Conservation (phyloP, 1,140 invertebrate genomes). For the Aphelinus atriplicis region DNA sequence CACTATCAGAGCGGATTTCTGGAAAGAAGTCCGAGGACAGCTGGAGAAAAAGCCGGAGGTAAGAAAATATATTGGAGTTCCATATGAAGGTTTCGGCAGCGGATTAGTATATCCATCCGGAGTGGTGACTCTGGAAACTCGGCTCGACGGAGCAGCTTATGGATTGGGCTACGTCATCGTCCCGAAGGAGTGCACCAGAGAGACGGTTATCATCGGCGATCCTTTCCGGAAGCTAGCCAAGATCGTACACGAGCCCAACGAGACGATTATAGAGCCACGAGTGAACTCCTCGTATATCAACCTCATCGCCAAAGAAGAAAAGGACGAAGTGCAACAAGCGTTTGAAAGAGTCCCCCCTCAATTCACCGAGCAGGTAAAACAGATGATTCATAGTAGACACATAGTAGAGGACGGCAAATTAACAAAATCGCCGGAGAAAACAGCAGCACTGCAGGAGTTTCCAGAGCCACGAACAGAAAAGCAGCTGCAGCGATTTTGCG, state of each 20-base stretch:
- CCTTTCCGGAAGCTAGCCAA: background rate
- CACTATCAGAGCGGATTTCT: background rate
- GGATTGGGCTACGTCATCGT: background rate
- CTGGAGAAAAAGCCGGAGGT: no score
- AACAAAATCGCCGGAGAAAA: constrained; percentile 40
- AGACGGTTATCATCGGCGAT: background rate
- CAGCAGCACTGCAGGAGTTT: constrained; percentile 48
- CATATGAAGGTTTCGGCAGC: background rate
- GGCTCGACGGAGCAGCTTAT: background rate
- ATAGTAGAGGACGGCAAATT: constrained; percentile 15
- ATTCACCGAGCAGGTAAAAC: background rate
- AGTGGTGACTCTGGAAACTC: background rate
- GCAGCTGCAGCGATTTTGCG: constrained; percentile 39
- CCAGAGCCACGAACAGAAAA: constrained; percentile 46
- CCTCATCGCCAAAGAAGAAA: background rate
- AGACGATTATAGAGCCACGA: background rate
- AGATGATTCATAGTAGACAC: background rate
- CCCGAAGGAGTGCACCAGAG: background rate
- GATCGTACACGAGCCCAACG: background rate
- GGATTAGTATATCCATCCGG: background rate
- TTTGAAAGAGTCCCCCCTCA: background rate
- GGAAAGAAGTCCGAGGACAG: background rate
- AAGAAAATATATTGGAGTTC: background rate
- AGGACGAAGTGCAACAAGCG: background rate
- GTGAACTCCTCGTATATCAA: background rate